A percentile compares a stretch with the other conserved stretches of the same genome.
Conservation (phyloP, 2,888 invertebrate species). For the Drosophila meridiana region DNA sequence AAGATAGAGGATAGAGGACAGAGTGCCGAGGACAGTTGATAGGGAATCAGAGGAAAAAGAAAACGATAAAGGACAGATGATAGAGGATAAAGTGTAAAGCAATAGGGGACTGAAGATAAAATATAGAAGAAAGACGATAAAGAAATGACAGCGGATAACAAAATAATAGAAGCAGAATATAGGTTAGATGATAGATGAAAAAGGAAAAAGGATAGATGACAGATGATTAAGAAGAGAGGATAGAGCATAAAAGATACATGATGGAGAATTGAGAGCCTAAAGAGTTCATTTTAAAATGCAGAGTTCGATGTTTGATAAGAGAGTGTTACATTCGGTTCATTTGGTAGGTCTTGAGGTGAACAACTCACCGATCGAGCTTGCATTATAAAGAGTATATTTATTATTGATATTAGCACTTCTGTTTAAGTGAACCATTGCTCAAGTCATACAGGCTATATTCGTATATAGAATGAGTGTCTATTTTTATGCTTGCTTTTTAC, state of each 20-base stretch:
- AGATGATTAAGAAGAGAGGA: not conserved
- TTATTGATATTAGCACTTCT: not conserved
- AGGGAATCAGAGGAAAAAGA: not conserved
- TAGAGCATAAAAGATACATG: not conserved
- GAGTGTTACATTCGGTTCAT: too few relatives aligned
- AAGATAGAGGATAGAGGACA: not conserved
- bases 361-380: not conserved
- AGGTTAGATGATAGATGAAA: not conserved
- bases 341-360: not conserved
- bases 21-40: too few relatives aligned
- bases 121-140: too few relatives aligned
- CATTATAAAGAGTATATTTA: not conserved
- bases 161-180: too few relatives aligned
- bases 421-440: not conserved
- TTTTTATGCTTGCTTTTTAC: constrained; percentile 5
- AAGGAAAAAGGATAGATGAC: too few relatives aligned
- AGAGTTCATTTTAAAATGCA: not conserved
- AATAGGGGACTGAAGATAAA: too few relatives aligned
- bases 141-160: not conserved
- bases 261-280: not conserved
- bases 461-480: constrained; percentile 16
- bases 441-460: not conserved
- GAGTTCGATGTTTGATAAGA: not conserved
- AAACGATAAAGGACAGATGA: not conserved
- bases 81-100: not conserved